Conservation (phyloP, 2,888 invertebrate genomes). For the Pomacea canaliculata region DNA sequence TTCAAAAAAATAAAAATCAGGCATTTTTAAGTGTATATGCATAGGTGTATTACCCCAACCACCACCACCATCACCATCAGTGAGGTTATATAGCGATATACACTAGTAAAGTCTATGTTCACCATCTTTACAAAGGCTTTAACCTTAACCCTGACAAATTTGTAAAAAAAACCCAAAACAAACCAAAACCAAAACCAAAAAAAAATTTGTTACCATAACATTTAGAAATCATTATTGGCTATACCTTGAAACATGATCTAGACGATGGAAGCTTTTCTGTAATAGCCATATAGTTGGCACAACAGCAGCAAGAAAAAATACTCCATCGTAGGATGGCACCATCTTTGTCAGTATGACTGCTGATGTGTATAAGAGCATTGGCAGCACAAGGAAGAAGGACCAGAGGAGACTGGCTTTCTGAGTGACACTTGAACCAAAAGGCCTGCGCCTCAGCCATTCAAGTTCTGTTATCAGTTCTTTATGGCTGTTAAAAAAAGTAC, state of each 20-base stretch:
- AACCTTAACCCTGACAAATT: too few species aligned
- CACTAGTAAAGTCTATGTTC: too few species aligned
- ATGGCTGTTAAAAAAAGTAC: slow-evolving; percentile 42
- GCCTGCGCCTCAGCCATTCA: slow-evolving; percentile 34
- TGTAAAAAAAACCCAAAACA: too few species aligned
- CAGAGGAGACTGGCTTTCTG: slow-evolving; percentile 41
- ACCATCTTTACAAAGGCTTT: too few species aligned
- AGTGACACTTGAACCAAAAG: slow-evolving; percentile 28
- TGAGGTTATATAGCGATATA: too few species aligned
- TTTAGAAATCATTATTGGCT: background rate
- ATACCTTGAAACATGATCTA: slow-evolving; percentile 60
- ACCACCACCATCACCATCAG: too few species aligned
- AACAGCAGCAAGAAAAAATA: slow-evolving; percentile 43
- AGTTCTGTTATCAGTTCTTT: slow-evolving; percentile 43
- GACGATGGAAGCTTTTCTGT: slow-evolving; percentile 48
- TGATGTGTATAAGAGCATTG: slow-evolving; percentile 42
- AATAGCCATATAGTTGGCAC: slow-evolving; percentile 33
- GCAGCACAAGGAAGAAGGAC: slow-evolving; percentile 56
- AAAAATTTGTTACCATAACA: too few species aligned
- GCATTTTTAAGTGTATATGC: too few species aligned
- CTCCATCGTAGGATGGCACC: slow-evolving; percentile 43
- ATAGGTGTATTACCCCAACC: too few species aligned
- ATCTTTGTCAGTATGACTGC: slow-evolving; percentile 37
- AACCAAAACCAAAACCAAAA: too few species aligned
- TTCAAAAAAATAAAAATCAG: too few species aligned